Evolutionary conservation across 2,888 invertebrate species (phyloP).

Genomic region (Polydrusus tereticollis): DNA sequence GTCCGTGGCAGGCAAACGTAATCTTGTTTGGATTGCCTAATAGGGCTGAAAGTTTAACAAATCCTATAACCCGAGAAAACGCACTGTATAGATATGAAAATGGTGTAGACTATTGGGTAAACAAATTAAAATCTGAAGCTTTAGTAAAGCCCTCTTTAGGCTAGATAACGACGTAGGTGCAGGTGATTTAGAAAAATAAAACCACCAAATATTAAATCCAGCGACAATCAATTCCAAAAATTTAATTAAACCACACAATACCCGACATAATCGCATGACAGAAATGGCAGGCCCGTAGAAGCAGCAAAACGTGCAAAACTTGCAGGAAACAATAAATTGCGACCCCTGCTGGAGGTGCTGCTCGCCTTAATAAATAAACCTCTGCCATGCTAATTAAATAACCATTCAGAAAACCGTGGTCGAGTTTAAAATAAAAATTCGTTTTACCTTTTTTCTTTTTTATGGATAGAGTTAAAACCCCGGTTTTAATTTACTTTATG

Average conservation of each 20-base stretch:
- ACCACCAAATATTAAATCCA: background rate
- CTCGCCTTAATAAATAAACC: slow-evolving; percentile 39
- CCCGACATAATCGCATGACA: slow-evolving; percentile 28
- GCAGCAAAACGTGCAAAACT: slow-evolving; percentile 18
- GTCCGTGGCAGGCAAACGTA: no score
- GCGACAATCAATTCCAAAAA: slow-evolving; percentile 11
- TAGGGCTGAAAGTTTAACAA: no score
- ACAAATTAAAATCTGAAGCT: no score
- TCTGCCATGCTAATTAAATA: slow-evolving; percentile 37
- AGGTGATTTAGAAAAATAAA: no score
- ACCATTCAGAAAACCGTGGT: slow-evolving; percentile 29
- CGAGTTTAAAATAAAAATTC: slow-evolving; percentile 28
- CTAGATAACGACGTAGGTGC: no score
- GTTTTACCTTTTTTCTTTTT: slow-evolving; percentile 7
- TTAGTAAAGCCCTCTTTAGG: no score
- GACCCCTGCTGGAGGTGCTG: slow-evolving; percentile 19
- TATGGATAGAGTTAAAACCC: background rate
- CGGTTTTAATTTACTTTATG: slow-evolving; percentile 16
- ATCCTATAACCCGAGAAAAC: no score
- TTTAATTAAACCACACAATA: slow-evolving; percentile 35
- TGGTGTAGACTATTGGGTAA: no score
- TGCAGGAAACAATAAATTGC: slow-evolving; percentile 39
- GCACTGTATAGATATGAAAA: no score
- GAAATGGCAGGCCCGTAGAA: slow-evolving; percentile 6
- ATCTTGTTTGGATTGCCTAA: no score